These are phyloP conservation scores for Ispidina picta DNA, from an alignment of 2,797 vertebrate species.

Conservation along the genomic window DNA sequence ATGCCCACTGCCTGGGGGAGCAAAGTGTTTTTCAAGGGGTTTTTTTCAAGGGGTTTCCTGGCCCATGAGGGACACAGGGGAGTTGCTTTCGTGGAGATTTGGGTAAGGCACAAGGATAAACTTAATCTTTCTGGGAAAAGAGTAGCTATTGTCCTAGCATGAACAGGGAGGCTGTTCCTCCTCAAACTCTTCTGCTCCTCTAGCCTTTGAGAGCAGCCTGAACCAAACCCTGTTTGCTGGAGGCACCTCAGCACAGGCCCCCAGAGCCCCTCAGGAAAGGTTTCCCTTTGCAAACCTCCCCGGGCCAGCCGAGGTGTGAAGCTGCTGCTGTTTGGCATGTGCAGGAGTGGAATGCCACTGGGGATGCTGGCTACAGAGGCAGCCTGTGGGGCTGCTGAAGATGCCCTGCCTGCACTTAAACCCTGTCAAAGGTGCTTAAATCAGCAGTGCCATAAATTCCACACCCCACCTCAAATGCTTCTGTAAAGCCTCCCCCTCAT, in stretches of 20 bases:
- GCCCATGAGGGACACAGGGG: no score
- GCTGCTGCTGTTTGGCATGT: background rate
- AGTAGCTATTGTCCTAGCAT: background rate
- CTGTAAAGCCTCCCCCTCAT: background rate
- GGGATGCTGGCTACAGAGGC: background rate
- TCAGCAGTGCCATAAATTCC: background rate
- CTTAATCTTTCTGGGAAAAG: background rate
- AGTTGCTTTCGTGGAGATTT: background rate
- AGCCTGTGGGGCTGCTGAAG: background rate
- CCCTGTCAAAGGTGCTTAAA: background rate
- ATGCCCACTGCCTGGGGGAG: no score
- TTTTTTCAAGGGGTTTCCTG: no score
- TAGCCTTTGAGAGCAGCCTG: accelerated
- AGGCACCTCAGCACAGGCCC: accelerated
- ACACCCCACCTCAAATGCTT: background rate
- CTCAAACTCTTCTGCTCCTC: accelerated
- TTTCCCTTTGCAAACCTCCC: background rate
- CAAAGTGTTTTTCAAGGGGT: no score
- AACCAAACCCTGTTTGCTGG: background rate
- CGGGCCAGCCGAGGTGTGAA: background rate
- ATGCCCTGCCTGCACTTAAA: no score
- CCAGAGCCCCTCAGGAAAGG: background rate
- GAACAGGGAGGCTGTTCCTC: background rate
- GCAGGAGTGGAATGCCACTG: accelerated
- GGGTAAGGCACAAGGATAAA: background rate